Conservation (phyloP, 2,888 invertebrate genomes). For the Eupithecia subfuscata region DNA sequence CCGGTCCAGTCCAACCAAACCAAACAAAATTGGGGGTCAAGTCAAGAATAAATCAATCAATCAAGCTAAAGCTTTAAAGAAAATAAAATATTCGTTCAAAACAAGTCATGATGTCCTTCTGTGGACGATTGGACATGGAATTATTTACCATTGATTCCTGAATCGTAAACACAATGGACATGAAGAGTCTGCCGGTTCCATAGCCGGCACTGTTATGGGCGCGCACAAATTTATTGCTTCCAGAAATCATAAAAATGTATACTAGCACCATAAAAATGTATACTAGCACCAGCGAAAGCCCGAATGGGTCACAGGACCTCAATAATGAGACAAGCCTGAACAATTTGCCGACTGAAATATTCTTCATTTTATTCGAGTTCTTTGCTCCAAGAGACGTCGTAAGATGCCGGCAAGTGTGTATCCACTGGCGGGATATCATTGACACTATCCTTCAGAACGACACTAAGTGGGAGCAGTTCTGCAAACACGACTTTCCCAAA, state of each 20-base stretch:
- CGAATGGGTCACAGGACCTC: background rate
- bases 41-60: background rate
- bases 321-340: background rate
- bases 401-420: constrained; percentile 62
- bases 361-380: constrained; percentile 15
- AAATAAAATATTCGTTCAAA: background rate
- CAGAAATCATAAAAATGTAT: background rate
- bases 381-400: constrained; percentile 24
- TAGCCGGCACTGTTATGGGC: background rate
- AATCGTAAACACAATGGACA: background rate
- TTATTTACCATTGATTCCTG: background rate
- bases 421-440: constrained; percentile 63
- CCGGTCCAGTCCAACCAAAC: too few relatives aligned
- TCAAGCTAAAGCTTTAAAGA: too few relatives aligned
- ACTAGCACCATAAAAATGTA: background rate
- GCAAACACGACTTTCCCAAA: constrained; percentile 55
- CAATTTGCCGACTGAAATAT: constrained; percentile 24
- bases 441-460: constrained; percentile 57
- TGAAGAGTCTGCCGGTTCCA: background rate
- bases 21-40: too few relatives aligned
- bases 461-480: constrained; percentile 59
- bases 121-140: too few relatives aligned
- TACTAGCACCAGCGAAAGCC: background rate
- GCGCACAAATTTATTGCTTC: background rate
- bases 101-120: background rate